phyloP scores from a whole-genome alignment of 2,888 invertebrate species.

The Notodonta ziczac region DNA sequence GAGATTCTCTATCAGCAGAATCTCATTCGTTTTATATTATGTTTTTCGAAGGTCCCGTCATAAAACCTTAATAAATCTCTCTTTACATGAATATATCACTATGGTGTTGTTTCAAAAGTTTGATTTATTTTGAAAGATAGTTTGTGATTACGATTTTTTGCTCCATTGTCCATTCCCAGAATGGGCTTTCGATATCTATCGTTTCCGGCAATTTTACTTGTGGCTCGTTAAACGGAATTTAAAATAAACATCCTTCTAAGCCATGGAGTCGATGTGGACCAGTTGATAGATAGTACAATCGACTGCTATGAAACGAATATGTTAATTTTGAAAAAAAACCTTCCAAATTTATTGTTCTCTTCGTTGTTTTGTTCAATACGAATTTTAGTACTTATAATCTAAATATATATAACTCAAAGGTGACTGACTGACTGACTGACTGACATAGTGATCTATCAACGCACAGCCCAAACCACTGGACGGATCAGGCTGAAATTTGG shows the following conservation, averaged over 20 bases:
- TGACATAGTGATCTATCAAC: too few species aligned
- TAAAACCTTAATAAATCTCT: constrained; percentile 36
- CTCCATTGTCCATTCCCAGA: constrained; percentile 21
- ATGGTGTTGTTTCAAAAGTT: constrained; percentile 13
- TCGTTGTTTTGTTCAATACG: too few species aligned
- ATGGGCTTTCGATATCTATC: constrained; percentile 20
- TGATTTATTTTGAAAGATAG: constrained; percentile 30
- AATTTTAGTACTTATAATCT: too few species aligned
- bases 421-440: too few species aligned
- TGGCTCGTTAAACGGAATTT: constrained; percentile 20
- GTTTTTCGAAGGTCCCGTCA: constrained; percentile 24
- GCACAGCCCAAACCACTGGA: too few species aligned
- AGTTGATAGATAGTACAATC: too few species aligned
- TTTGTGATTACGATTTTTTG: constrained; percentile 22
- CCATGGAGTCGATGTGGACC: neutral
- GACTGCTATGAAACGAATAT: too few species aligned
- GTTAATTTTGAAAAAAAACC: too few species aligned
- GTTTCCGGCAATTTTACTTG: constrained; percentile 22
- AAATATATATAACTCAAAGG: too few species aligned
- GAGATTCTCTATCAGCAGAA: constrained; percentile 30
- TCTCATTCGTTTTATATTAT: constrained; percentile 35
- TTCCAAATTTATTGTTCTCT: too few species aligned
- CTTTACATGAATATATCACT: constrained; percentile 23
- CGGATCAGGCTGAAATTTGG: too few species aligned
- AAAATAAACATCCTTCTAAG: constrained; percentile 8